Percentiles rank a stretch among this genome's conserved stretches.
Evolutionary conservation across 2,888 invertebrate genomes (phyloP).

Genomic region (Acutogordius australiensis): DNA sequence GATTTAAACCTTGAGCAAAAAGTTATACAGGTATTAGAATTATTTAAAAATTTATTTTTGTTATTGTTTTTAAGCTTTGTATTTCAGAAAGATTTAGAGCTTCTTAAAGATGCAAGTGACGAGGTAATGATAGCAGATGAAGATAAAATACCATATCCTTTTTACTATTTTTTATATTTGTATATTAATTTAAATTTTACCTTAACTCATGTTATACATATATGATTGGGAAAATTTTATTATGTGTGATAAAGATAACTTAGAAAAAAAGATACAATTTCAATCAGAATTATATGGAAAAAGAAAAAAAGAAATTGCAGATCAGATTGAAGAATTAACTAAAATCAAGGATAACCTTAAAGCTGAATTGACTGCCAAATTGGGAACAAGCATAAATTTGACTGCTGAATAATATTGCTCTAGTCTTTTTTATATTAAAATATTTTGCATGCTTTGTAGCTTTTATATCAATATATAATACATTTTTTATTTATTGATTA

Average conservation of each 20-base stretch:
- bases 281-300: not conserved
- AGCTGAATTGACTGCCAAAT: constrained; percentile 10
- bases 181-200: too few relatives aligned
- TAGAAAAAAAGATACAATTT: not conserved
- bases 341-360: constrained; percentile 8
- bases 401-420: constrained; percentile 2
- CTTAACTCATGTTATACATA: too few relatives aligned
- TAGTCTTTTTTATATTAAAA: too few relatives aligned
- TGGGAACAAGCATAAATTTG: constrained; percentile 4
- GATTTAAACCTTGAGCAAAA: not conserved
- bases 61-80: not conserved
- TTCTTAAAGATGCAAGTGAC: constrained; percentile 4
- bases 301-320: not conserved
- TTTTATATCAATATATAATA: too few relatives aligned
- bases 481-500: too few relatives aligned
- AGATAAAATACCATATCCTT: constrained; percentile 9
- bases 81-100: constrained; percentile 4
- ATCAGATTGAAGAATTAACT: constrained; percentile 6
- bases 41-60: too few relatives aligned
- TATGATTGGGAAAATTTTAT: constrained; percentile 10
- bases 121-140: constrained; percentile 2
- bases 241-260: not conserved
- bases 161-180: not conserved
- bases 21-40: too few relatives aligned
- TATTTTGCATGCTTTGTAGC: too few relatives aligned